Evolutionary conservation across 2,888 invertebrate genomes (phyloP), one percentile per base, ranked within the genome.

Genomic region (Xestia ashworthii): DNA sequence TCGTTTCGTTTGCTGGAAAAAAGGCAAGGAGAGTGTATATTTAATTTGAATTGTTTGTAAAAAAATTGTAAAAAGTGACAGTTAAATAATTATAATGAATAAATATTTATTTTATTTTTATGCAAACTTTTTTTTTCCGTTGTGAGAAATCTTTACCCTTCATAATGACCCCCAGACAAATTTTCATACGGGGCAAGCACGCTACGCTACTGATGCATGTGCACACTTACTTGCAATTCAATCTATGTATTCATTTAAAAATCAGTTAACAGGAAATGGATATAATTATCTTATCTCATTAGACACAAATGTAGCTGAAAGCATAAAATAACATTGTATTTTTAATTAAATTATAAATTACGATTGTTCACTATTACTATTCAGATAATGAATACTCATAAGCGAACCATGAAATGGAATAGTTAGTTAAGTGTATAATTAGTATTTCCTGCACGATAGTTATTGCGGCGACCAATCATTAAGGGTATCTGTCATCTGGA

Each of bases 201-300:
- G 32, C 32, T 32, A 32, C 32, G 32, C 32, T 3, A 32, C 32
- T 32, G 32, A 32, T 14, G 2, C 25, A 25, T 25, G 2, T 11
- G 14, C 25, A 58, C 8, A 25, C 25, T 55, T 16, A 60, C 16
- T 16, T 8, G 4, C 1, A 19, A 11, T 32, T 44, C 22, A 32
- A 32, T 46, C 12, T 32, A 22, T n/a, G n/a, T n/a, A n/a, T 41
- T n/a, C 1, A 60, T 60, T 19, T 19, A 3, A 9, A 53, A 53
- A 22, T 53, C 62, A 60, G 60, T 32, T 32, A 65, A 81, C 82
- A 81, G 85, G 84, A 81, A 77, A 73, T 55, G 14, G 12, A 14
- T 41, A 32, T 41, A 19, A 70, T 64, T 53, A 6, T 76, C 62
- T 32, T 32, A 32, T 44, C 44, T 62, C 9, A 38, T n/a, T 44